Conservation (phyloP, 2,888 invertebrate genomes). For the Lasioglossum marginatum region DNA sequence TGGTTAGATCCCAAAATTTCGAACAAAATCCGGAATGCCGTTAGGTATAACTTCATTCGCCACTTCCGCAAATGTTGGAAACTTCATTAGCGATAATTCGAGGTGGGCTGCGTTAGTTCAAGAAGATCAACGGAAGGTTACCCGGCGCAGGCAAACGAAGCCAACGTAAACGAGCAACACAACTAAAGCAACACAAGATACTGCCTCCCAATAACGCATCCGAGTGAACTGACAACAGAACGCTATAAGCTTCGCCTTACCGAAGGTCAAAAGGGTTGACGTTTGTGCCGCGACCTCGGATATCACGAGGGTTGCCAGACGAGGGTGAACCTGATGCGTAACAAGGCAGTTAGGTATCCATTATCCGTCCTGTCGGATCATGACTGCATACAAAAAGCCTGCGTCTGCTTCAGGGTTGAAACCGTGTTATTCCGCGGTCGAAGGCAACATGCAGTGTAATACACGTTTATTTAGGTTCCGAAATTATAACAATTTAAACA, state of each 20-base stretch:
- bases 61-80: not conserved
- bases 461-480: too few relatives aligned
- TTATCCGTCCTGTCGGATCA: conserved; percentile 63
- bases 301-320: conserved; percentile 47
- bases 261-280: not conserved
- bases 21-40: not conserved
- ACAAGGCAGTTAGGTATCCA: conserved; percentile 68
- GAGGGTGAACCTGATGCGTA: conserved; percentile 55
- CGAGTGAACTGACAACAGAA: conserved; percentile 9
- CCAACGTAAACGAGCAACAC: not conserved
- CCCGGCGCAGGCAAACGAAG: not conserved
- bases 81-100: not conserved
- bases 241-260: not conserved
- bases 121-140: not conserved
- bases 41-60: not conserved
- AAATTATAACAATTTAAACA: not conserved
- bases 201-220: conserved; percentile 8
- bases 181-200: conserved; percentile 19
- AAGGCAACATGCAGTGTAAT: conserved; percentile 48
- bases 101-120: not conserved
- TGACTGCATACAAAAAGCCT: conserved; percentile 60
- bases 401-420: conserved; percentile 57
- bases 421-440: conserved; percentile 47
- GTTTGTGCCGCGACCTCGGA: conserved; percentile 33
- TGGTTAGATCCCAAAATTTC: not conserved